Conservation (phyloP, 1,140 invertebrate species). For the Rhynchophorus ferrugineus region DNA sequence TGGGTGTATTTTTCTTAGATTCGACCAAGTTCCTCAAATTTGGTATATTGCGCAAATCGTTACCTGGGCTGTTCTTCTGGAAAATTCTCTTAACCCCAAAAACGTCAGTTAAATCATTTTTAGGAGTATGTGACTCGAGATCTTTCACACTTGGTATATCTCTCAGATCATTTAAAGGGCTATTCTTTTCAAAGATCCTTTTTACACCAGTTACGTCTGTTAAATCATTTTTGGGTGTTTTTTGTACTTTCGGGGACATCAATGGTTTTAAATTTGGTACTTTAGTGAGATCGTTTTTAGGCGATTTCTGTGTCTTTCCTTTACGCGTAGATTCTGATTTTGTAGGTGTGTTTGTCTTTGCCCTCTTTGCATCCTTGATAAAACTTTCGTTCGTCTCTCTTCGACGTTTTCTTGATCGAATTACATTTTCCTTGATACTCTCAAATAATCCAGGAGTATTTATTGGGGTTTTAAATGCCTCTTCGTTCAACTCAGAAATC, state of each 20-base stretch:
- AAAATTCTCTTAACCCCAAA: slow-evolving; percentile 40
- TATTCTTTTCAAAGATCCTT: slow-evolving; percentile 27
- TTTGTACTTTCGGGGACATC: slow-evolving; percentile 5
- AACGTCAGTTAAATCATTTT: slow-evolving; percentile 38
- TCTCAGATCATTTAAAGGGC: slow-evolving; percentile 42
- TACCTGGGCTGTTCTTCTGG: slow-evolving; percentile 35
- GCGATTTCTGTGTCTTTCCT: slow-evolving; percentile 25
- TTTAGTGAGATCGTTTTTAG: slow-evolving; percentile 42
- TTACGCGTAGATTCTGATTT: not conserved
- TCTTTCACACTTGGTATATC: slow-evolving; percentile 38
- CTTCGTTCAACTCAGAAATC: slow-evolving; percentile 7
- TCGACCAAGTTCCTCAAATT: slow-evolving; percentile 38
- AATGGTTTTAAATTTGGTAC: slow-evolving; percentile 15
- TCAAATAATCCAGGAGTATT: slow-evolving; percentile 25
- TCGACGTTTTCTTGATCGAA: slow-evolving; percentile 16
- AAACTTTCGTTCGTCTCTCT: slow-evolving; percentile 11
- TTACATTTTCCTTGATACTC: slow-evolving; percentile 17
- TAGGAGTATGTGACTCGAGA: slow-evolving; percentile 36
- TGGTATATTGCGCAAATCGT: slow-evolving; percentile 40
- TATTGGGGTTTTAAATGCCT: slow-evolving; percentile 22
- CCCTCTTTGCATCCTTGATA: slow-evolving; percentile 5
- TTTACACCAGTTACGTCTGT: slow-evolving; percentile 37
- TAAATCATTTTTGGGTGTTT: slow-evolving; percentile 38
- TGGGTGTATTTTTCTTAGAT: slow-evolving; percentile 33
- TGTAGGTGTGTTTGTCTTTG: not conserved